A percentile compares a stretch with the other conserved stretches of the same genome.
These are phyloP conservation scores for Biston betularia DNA, from an alignment of 2,888 invertebrate species.

Conservation along the genomic window DNA sequence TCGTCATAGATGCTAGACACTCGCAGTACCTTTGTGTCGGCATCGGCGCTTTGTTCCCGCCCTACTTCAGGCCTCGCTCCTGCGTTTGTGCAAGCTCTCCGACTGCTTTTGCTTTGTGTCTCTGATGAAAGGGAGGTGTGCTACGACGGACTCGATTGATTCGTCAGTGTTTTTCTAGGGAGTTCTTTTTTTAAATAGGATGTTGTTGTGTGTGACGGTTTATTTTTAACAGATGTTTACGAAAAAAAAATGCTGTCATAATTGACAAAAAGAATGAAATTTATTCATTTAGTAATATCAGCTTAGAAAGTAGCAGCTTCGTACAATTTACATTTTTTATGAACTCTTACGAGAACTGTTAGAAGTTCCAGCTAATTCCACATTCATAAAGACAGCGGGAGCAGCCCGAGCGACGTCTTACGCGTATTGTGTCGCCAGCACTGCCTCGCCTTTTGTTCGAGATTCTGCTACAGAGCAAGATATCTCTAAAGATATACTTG, in stretches of 20 bases:
- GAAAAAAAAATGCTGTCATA: too few species aligned
- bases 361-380: conserved; percentile 34
- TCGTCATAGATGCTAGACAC: conserved; percentile 23
- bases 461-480: neutral
- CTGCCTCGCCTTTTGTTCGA: conserved; percentile 25
- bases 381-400: conserved; percentile 31
- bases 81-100: conserved; percentile 28
- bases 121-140: conserved; percentile 26
- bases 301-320: neutral
- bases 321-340: conserved; percentile 10
- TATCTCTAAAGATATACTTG: neutral
- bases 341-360: conserved; percentile 15
- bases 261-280: too few species aligned
- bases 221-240: too few species aligned
- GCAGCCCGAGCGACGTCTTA: conserved; percentile 20
- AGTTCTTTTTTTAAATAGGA: conserved; percentile 3
- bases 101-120: conserved; percentile 34
- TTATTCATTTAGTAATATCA: too few species aligned
- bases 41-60: conserved; percentile 37
- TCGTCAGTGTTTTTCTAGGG: conserved; percentile 26
- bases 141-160: conserved; percentile 31
- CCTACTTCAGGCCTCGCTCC: conserved; percentile 22
- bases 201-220: too few species aligned
- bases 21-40: conserved; percentile 34
- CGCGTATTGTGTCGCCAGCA: conserved; percentile 13